These are phyloP conservation scores for Luperina nickerlii DNA, from an alignment of 2,888 invertebrate species.

Conservation along the genomic window DNA sequence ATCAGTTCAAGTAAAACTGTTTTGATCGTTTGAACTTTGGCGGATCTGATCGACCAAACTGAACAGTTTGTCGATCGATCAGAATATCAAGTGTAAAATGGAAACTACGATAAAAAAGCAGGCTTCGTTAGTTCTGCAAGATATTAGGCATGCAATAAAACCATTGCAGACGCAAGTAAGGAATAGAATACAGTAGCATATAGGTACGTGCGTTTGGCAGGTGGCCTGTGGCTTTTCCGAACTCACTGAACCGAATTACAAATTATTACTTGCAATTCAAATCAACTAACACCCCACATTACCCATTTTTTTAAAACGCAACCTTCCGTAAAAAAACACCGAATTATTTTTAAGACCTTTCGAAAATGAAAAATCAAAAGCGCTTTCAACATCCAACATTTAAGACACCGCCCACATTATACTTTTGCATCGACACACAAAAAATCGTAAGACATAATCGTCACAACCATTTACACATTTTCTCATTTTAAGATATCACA, in stretches of 20 bases:
- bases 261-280: conserved; percentile 21
- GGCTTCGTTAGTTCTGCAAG: conserved; percentile 6
- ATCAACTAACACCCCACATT: conserved; percentile 7
- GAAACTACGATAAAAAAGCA: conserved; percentile 28
- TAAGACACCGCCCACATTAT: conserved; percentile 37
- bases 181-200: conserved; percentile 13
- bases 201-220: conserved; percentile 54
- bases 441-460: conserved; percentile 12
- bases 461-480: conserved; percentile 56
- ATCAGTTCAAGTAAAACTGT: conserved; percentile 6
- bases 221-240: conserved; percentile 34
- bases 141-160: conserved; percentile 40
- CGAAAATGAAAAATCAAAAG: conserved; percentile 25
- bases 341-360: conserved; percentile 3
- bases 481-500: conserved; percentile 11
- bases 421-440: conserved; percentile 51
- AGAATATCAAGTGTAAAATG: conserved; percentile 17
- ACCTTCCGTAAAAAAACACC: neutral
- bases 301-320: conserved; percentile 11
- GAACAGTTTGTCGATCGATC: conserved; percentile 1
- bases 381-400: conserved; percentile 31
- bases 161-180: conserved; percentile 28
- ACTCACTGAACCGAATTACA: conserved; percentile 23
- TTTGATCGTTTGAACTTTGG: conserved; percentile 9
- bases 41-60: conserved; percentile 11